Evolutionary conservation across 2,888 invertebrate genomes (phyloP), one percentile per base, ranked within the genome.

Genomic region (Gandaritis pyraliata): DNA sequence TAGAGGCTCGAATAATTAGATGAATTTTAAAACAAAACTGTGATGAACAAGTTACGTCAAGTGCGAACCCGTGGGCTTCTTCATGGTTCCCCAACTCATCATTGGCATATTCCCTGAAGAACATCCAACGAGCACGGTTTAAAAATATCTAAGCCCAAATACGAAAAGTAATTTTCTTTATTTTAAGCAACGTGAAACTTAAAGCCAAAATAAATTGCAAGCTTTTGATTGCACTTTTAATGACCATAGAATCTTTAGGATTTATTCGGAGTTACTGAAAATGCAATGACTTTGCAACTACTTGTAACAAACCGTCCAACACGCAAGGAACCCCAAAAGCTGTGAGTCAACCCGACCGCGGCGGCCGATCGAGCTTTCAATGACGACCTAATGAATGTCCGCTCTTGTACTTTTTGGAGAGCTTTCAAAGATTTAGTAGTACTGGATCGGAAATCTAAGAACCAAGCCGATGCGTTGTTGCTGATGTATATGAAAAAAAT

Each of bases 321-420:
- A 47, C 39, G 23, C 23, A 23, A 23, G 58, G 46, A 58, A 58
- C 62, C 47, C 62, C 36, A 58, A 75, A 74, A 65, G 58, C 68
- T 54, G 66, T 71, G 74, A 76, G 77, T 79, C 79, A 81, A 80
- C 76, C 68, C 73, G 70, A 48, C 73, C 78, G 79, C 76, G 23
- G 23, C 23, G 23, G 23, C 23, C 23, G 23, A 6, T 23, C 82
- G 82, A 83, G 88, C 89, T 85, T 89, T 90, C 90, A 90, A 88
- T 90, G 83, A 80, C 75, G 80, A 72, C 87, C 43, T 90, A 89
- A 90, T 90, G 90, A 90, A 90, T 82, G 81, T 77, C 69, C 58
- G 65, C 69, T 75, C 72, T 82, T 83, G 77, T 82, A 76, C 78
- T 73, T 77, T 80, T 71, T 72, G 58, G 70, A 66, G 64, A 58